A percentile compares a stretch with the other conserved stretches of the same genome.
Evolutionary conservation across 2,888 invertebrate genomes (phyloP).

Genomic region (Trissolcus brochymenae): DNA sequence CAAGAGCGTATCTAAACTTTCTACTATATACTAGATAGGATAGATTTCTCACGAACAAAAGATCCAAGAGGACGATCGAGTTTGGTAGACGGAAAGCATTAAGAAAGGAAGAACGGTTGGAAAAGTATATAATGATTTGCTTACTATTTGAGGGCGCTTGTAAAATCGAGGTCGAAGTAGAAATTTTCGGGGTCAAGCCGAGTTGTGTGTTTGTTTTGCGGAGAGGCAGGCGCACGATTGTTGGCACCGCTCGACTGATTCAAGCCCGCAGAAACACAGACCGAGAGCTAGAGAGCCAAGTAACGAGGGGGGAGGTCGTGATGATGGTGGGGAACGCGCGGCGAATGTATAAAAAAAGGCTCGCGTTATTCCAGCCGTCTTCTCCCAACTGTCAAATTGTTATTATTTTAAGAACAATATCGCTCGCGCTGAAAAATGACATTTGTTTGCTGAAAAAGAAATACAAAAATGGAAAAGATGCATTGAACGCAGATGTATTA

Average conservation of each 20-base stretch:
- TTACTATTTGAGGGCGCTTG: slow-evolving; percentile 48
- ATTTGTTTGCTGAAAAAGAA: no score
- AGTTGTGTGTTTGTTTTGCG: slow-evolving; percentile 8
- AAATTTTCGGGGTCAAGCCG: slow-evolving; percentile 56
- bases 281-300: slow-evolving; percentile 20
- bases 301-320: slow-evolving; percentile 63
- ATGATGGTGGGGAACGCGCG: slow-evolving; percentile 46
- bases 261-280: slow-evolving; percentile 61
- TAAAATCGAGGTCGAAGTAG: slow-evolving; percentile 62
- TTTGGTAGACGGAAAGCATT: not conserved
- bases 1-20: slow-evolving; percentile 17
- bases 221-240: slow-evolving; percentile 49
- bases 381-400: no score
- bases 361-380: no score
- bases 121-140: slow-evolving; percentile 17
- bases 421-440: no score
- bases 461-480: no score
- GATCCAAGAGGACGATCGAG: not conserved
- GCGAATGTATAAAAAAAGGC: no score
- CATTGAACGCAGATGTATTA: no score
- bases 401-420: no score
- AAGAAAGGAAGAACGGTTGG: slow-evolving; percentile 1
- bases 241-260: slow-evolving; percentile 69
- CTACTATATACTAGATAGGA: slow-evolving; percentile 10
- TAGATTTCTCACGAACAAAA: slow-evolving; percentile 13